Percentiles rank a stretch among this genome's conserved stretches.
These are phyloP conservation scores for Drosophila hamatofila DNA, from an alignment of 2,888 invertebrate genomes.

Conservation along the genomic window DNA sequence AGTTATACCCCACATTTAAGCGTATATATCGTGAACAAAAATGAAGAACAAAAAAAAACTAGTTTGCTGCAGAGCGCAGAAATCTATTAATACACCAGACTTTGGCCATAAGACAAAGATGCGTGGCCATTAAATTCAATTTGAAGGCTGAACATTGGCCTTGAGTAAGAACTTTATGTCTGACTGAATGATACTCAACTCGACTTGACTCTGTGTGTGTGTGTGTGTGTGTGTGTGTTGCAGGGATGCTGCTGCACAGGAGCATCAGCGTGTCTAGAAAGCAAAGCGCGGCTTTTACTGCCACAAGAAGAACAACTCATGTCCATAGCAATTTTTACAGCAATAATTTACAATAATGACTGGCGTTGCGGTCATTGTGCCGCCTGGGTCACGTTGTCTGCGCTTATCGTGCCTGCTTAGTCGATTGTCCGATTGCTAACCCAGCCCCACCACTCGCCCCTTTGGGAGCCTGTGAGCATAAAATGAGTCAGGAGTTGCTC, in stretches of 20 bases:
- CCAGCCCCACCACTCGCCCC: background rate
- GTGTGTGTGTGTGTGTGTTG: background rate
- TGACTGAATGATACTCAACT: conserved; percentile 17
- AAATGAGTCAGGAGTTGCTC: conserved; percentile 49
- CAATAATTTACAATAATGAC: conserved; percentile 80
- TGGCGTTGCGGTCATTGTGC: conserved; percentile 73
- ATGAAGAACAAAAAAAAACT: conserved; percentile 52
- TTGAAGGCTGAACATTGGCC: conserved; percentile 79
- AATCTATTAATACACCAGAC: conserved; percentile 77
- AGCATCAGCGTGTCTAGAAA: conserved; percentile 48
- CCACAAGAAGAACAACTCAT: conserved; percentile 28
- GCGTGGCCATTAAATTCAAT: conserved; percentile 80
- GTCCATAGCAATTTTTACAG: conserved; percentile 72
- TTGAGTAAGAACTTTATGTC: conserved; percentile 59
- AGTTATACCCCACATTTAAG: background rate
- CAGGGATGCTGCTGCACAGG: conserved; percentile 38
- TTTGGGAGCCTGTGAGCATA: conserved; percentile 10
- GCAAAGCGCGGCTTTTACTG: conserved; percentile 64
- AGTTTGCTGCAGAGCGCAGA: conserved; percentile 62
- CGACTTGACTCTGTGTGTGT: background rate
- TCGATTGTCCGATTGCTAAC: conserved; percentile 35
- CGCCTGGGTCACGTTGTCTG: conserved; percentile 76
- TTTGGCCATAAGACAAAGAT: conserved; percentile 77
- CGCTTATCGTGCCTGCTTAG: conserved; percentile 39
- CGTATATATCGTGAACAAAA: conserved; percentile 11